Evolutionary conservation across 2,113 vertebrate species (phyloP).

Genomic region (Emydocephalus ijimae): DNA sequence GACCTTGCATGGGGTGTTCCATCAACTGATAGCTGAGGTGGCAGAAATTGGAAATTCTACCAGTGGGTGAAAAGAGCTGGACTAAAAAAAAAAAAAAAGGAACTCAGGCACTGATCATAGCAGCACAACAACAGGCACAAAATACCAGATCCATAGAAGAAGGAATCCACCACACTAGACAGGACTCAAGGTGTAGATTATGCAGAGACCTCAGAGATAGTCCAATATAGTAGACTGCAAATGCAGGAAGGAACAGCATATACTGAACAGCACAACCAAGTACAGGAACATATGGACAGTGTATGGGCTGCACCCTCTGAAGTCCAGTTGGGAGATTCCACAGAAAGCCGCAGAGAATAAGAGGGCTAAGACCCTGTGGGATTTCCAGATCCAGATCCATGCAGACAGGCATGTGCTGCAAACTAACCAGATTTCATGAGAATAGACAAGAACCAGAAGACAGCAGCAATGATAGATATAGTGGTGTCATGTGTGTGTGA

Average conservation of each 20-base stretch:
- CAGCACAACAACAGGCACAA: background rate
- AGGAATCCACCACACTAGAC: background rate
- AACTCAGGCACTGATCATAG: background rate
- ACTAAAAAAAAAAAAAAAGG: background rate
- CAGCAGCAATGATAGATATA: background rate
- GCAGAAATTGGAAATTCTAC: background rate
- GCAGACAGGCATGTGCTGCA: background rate
- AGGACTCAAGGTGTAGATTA: background rate
- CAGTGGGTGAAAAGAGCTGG: background rate
- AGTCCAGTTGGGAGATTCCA: background rate
- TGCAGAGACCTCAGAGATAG: background rate
- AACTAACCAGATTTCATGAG: background rate
- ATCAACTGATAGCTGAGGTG: background rate
- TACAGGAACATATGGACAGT: background rate
- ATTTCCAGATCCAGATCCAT: background rate
- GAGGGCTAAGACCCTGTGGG: background rate
- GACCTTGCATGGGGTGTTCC: background rate
- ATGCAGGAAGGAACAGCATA: background rate
- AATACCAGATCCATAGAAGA: background rate
- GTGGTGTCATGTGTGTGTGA: background rate
- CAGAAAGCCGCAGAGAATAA: background rate
- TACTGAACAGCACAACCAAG: background rate
- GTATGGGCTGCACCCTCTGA: background rate
- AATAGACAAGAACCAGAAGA: background rate
- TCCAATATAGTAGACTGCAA: background rate